Base-by-base conservation (phyloP, 2,113 vertebrate genomes). In the Egretta garzetta region DNA sequence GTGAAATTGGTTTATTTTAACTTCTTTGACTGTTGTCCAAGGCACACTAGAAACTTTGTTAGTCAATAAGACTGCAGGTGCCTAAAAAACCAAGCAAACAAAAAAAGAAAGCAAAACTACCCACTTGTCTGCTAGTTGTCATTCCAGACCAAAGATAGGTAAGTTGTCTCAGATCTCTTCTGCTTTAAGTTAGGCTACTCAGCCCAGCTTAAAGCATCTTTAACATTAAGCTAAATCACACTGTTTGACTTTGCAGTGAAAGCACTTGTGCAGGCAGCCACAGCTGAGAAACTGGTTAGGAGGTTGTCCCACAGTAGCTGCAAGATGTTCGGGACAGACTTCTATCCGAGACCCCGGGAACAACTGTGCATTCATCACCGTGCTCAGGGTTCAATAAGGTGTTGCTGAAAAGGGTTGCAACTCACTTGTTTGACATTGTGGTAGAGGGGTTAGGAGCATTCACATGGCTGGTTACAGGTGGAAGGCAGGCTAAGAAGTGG, bases 371-470 rank as follows among this genome's bases (percentile, higher is more conserved):
- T 56, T 37, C 52, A 28, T 45, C 26, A 52, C 33, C 6, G 6
- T 3, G 10, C 32, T 81, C n/a, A 21, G 27, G 56, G 73, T 24
- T 68, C 68, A 59, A 50, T 37, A 50, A 37, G 13, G 33, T 6
- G 1, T 23, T 45, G 19, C 32, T 64, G 28, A 73, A 68, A 68
- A 53, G 9, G 12, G 3, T 81, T 83, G 84, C 28, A 24, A 37
- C 10, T 73, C 21, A 5, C 14, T 1, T 0, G 0, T 66, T 47
- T 75, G 66, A 10, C 8, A n/a, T n/a, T 23, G 14, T 37, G 15
- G 14, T 19, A 27, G 28, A 39, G 12, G 24, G 6, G 4, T 72
- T 63, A 67, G 41, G 47, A 68, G 9, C 10, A 12, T 27, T 64
- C 30, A 6, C 0, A 0, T 12, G 21, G 5, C 1, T 49, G 33